Conservation (phyloP, 1,140 invertebrate species). For the Trichonephila inaurata region DNA sequence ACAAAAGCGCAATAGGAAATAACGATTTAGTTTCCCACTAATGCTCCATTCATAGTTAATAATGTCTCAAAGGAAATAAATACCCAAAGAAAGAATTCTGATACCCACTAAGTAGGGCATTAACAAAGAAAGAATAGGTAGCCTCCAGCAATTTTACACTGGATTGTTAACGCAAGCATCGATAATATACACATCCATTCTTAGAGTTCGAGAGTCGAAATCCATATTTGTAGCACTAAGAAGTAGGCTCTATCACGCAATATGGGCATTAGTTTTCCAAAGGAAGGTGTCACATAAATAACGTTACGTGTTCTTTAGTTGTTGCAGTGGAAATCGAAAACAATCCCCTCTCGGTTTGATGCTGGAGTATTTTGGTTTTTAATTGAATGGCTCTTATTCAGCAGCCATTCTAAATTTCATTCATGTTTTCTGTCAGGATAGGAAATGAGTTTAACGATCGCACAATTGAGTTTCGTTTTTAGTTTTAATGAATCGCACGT, state of each 20-base stretch:
- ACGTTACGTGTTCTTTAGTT: background rate
- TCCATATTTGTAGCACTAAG: background rate
- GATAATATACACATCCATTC: conserved; percentile 2
- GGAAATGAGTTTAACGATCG: background rate
- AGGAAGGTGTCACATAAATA: conserved; percentile 25
- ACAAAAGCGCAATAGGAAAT: conserved; percentile 25
- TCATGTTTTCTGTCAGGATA: background rate
- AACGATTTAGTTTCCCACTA: background rate
- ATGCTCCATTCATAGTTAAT: conserved; percentile 24
- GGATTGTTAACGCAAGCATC: conserved; percentile 22
- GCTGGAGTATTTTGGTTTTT: conserved; percentile 4
- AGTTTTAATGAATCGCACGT: background rate
- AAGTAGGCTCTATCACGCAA: background rate
- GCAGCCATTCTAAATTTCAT: background rate
- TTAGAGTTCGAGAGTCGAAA: background rate
- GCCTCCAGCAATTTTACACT: background rate
- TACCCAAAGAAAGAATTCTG: background rate
- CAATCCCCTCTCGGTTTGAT: background rate
- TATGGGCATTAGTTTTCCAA: background rate
- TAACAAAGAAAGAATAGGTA: background rate
- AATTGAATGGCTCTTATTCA: background rate
- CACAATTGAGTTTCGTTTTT: background rate
- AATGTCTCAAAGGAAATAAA: conserved; percentile 8
- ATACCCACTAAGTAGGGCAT: background rate
- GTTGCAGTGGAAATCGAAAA: background rate